A percentile compares a stretch with the other conserved stretches of the same genome.
phyloP scores from a whole-genome alignment of 2,113 vertebrate genomes.

The Clupea harengus region DNA sequence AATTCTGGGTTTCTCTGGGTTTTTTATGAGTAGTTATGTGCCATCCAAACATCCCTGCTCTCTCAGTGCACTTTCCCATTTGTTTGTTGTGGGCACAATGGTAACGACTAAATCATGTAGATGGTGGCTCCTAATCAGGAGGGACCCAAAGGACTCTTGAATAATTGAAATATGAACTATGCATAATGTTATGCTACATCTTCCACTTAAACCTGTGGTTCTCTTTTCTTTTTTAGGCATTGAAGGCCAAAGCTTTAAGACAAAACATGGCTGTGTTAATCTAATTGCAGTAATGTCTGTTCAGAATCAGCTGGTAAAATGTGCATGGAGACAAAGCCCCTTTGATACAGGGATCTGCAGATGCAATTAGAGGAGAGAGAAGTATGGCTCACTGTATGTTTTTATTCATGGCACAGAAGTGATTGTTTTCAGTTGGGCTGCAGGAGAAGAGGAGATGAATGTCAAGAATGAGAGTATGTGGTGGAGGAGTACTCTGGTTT shows the following conservation, averaged over 20 bases:
- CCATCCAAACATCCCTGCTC: not conserved
- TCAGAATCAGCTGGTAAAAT: conserved; percentile 5
- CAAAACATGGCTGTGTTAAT: not conserved
- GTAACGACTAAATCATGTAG: not conserved
- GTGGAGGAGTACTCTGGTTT: not conserved
- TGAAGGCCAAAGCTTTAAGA: not conserved
- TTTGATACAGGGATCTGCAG: conserved; percentile 13
- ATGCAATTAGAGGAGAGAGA: conserved; percentile 8
- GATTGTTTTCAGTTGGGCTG: not conserved
- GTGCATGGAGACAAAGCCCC: not conserved
- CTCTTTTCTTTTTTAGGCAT: not conserved
- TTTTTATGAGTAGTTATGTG: no score
- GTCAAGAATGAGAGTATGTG: not conserved
- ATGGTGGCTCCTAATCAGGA: not conserved
- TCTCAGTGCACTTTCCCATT: not conserved
- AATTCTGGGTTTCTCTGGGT: no score
- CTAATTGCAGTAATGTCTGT: conserved; percentile 12
- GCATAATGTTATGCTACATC: not conserved
- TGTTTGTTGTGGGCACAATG: not conserved
- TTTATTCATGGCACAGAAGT: not conserved
- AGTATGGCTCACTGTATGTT: not conserved
- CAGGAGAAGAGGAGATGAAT: not conserved
- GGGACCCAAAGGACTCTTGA: not conserved
- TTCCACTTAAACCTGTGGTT: not conserved
- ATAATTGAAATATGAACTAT: not conserved